These are phyloP conservation scores for Crocodylus rhombifer DNA, from an alignment of 2,797 vertebrate species.

Conservation along the genomic window DNA sequence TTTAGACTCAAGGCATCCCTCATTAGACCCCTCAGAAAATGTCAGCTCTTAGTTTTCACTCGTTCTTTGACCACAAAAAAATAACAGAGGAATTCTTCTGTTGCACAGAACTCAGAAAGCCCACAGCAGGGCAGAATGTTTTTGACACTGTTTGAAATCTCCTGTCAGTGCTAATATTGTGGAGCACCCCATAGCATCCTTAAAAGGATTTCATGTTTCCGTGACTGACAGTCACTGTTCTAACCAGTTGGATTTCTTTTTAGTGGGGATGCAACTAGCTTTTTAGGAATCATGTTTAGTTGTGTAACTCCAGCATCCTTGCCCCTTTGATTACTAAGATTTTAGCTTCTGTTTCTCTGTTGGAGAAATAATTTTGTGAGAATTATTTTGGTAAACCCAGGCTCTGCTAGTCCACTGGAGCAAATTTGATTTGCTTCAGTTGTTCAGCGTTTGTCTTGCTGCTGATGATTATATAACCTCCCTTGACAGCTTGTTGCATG, in stretches of 20 bases:
- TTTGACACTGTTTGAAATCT: no score
- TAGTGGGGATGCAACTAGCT: not conserved
- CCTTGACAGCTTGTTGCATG: not conserved
- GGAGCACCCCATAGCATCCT: no score
- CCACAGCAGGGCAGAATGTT: no score
- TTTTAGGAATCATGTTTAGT: not conserved
- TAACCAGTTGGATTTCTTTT: not conserved
- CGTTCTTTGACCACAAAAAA: no score
- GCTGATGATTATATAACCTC: not conserved
- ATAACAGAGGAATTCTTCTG: no score
- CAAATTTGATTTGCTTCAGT: not conserved
- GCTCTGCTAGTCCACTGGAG: not conserved
- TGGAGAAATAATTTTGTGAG: not conserved
- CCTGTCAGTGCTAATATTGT: no score
- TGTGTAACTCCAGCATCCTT: not conserved
- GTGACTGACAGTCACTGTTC: no score
- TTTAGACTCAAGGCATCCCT: no score
- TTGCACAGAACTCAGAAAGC: no score
- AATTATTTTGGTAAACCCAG: not conserved
- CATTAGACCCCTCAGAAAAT: no score
- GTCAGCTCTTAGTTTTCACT: no score
- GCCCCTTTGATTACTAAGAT: not conserved
- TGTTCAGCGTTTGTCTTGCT: not conserved
- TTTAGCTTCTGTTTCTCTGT: not conserved
- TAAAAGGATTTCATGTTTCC: no score